These are phyloP conservation scores for Hydraecia micacea DNA, from an alignment of 2,888 invertebrate genomes.

Conservation along the genomic window DNA sequence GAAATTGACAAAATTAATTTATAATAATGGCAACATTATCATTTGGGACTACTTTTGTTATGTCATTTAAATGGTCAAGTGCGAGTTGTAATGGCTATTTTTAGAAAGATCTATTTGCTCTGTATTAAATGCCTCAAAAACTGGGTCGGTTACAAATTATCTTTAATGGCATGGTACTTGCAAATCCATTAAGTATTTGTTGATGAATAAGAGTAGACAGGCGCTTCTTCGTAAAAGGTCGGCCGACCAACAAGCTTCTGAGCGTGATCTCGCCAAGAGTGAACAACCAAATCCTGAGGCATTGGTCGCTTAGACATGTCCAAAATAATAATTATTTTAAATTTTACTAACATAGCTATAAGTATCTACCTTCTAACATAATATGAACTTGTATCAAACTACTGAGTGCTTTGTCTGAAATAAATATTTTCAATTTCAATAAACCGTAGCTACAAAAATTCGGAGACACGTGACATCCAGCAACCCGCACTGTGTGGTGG, in stretches of 20 bases:
- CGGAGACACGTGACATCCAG: background rate
- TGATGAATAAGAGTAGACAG: no score
- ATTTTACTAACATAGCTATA: no score
- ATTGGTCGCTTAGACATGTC: no score
- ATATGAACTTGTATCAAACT: no score
- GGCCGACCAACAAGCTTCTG: no score
- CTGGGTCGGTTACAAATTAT: background rate
- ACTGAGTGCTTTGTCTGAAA: no score
- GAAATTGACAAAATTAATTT: slow-evolving; percentile 42
- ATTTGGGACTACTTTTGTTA: slow-evolving; percentile 35
- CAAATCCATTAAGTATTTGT: background rate
- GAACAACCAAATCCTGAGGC: no score
- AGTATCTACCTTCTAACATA: no score
- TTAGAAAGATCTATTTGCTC: background rate
- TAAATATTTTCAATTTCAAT: no score
- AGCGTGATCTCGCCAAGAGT: no score
- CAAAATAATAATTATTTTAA: no score
- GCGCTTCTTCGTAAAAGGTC: no score
- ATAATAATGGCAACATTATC: slow-evolving; percentile 45
- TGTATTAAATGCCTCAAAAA: background rate
- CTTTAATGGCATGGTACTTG: background rate
- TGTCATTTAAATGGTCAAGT: slow-evolving; percentile 30
- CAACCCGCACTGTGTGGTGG: background rate
- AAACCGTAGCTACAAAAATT: background rate
- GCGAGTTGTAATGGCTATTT: background rate